Evolutionary conservation across 2,888 invertebrate genomes (phyloP), one percentile per base, ranked within the genome.

Genomic region (Empis stercorea): DNA sequence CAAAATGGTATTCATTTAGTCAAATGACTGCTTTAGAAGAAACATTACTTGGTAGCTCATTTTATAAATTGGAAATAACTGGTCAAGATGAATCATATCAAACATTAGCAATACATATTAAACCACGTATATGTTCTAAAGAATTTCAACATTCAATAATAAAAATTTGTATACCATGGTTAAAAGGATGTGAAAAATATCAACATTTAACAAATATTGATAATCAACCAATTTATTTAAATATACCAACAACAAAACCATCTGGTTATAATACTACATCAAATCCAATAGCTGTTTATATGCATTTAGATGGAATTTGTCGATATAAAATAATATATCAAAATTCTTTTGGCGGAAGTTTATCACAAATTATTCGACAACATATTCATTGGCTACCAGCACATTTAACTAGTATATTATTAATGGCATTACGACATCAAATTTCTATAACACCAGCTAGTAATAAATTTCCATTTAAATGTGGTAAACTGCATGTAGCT

Each of bases 281-380:
- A 10, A 57, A 69, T 50, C 65, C 71, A 1, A 75, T 78, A 1
- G 70, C 68, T 55, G 62, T 87, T 4, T 75, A 74, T 44, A 57
- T 87, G 15, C 73, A 78, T 44, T 67, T 86, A 54, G 84, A 86
- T 61, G 81, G 86, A 6, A 70, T 73, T 37, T 87, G 87, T 60
- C 74, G 74, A n/a, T 87, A 80, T 59, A 73, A 70, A 45, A 71
- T 84, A 37, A 79, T 78, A 80, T 66, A 65, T 51, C 57, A 76
- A 48, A 64, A 74, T 45, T 76, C 80, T 0, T 68, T 78, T 64
- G 71, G 76, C 49, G 74, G 75, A 45, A 73, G 75, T 2, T 60
- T 82, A 9, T 78, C 77, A 0, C 80, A 84, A 58, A 62, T 86
- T 30, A 76, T 78, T 3, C 73, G 83, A 34, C 76, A 79, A 63